Conservation (phyloP, 2,888 invertebrate species). For the Maniola hyperantus region DNA sequence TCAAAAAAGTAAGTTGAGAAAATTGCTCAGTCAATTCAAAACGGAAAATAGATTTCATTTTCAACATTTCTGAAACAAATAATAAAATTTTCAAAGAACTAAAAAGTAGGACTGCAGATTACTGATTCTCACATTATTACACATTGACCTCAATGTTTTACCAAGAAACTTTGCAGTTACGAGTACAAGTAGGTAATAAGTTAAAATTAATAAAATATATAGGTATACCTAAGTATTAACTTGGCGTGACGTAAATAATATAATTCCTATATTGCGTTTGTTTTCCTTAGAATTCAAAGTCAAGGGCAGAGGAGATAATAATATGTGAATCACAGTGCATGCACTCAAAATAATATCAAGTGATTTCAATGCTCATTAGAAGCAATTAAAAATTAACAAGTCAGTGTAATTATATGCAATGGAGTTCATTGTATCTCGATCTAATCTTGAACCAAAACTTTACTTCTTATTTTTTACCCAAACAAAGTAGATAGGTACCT, state of each 20-base stretch:
- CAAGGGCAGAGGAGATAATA: slow-evolving; percentile 21
- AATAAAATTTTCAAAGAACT: background rate
- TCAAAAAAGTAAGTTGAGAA: too few species aligned
- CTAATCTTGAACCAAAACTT: too few species aligned
- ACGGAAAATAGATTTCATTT: too few species aligned
- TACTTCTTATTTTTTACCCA: too few species aligned
- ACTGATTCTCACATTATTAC: background rate
- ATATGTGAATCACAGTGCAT: background rate
- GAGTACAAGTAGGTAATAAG: background rate
- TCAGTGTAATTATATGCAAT: too few species aligned
- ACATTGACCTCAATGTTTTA: slow-evolving; percentile 11
- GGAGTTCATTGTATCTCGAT: too few species aligned
- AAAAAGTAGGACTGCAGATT: background rate
- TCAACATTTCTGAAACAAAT: background rate
- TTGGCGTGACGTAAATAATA: background rate
- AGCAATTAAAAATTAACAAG: slow-evolving; percentile 1
- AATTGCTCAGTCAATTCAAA: too few species aligned
- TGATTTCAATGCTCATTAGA: background rate
- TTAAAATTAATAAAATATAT: too few species aligned
- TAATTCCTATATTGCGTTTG: background rate
- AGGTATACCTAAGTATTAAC: background rate
- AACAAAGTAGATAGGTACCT: too few species aligned
- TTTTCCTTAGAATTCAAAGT: slow-evolving; percentile 23
- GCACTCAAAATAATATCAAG: background rate
- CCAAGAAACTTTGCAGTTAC: background rate